Conservation (phyloP, 2,797 vertebrate genomes). For the Rousettus madagascariensis region DNA sequence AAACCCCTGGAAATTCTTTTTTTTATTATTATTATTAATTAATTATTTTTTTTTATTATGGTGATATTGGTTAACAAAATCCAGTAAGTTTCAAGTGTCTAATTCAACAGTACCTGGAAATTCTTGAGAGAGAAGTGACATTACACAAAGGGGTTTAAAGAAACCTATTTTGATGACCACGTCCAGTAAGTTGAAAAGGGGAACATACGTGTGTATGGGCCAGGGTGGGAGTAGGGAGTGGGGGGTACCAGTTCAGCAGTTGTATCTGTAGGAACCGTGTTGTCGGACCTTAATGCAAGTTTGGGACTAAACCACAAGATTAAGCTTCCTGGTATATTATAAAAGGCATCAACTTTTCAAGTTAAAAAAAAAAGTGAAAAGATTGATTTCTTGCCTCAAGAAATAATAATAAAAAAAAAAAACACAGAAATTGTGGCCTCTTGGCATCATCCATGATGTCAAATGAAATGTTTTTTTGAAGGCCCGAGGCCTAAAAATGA, state of each 20-base stretch:
- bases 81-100: no score
- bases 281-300: background rate
- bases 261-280: background rate
- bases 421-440: background rate
- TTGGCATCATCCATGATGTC: background rate
- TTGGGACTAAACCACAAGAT: background rate
- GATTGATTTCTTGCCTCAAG: background rate
- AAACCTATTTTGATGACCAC: background rate
- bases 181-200: background rate
- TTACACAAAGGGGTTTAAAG: background rate
- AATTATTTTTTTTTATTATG: no score
- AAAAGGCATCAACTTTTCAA: conserved; percentile 12
- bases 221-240: no score
- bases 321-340: background rate
- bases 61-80: no score
- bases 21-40: no score
- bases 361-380: background rate
- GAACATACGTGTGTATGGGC: background rate
- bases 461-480: conserved; percentile 16
- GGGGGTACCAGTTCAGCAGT: no score
- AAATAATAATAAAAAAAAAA: background rate
- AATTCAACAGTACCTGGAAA: background rate
- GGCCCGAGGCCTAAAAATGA: background rate
- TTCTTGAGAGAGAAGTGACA: conserved; percentile 25
- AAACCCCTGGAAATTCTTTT: background rate